phyloP scores from a whole-genome alignment of 2,888 invertebrate genomes.

The Colostygia pectinataria region DNA sequence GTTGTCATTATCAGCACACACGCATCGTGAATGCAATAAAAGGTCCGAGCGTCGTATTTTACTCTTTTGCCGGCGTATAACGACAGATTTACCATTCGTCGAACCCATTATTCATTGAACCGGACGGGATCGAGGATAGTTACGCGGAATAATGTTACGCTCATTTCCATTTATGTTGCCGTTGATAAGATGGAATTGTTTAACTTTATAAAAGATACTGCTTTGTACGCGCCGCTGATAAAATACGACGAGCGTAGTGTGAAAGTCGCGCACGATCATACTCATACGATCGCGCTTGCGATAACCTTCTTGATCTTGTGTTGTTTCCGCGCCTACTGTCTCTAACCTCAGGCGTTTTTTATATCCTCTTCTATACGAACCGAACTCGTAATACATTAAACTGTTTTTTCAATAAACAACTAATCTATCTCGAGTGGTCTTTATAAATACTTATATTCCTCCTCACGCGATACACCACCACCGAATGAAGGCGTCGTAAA shows the following conservation, averaged over 20 bases:
- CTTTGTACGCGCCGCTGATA: slow-evolving; percentile 43
- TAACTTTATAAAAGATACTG: slow-evolving; percentile 47
- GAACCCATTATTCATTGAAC: slow-evolving; percentile 35
- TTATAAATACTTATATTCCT: slow-evolving; percentile 50
- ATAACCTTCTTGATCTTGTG: slow-evolving; percentile 71
- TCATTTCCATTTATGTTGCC: slow-evolving; percentile 32
- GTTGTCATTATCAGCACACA: slow-evolving; percentile 76
- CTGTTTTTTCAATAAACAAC: slow-evolving; percentile 37
- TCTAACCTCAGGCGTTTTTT: slow-evolving; percentile 34
- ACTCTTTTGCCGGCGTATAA: slow-evolving; percentile 52
- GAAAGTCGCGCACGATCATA: slow-evolving; percentile 53
- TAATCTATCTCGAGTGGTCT: slow-evolving; percentile 35
- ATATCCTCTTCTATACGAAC: slow-evolving; percentile 19
- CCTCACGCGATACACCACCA: slow-evolving; percentile 47
- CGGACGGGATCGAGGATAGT: slow-evolving; percentile 36
- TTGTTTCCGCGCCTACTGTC: slow-evolving; percentile 48
- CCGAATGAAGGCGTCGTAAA: slow-evolving; percentile 63
- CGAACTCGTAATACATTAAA: slow-evolving; percentile 9
- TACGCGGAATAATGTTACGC: slow-evolving; percentile 47
- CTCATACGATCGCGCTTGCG: slow-evolving; percentile 43
- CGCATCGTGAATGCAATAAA: slow-evolving; percentile 72
- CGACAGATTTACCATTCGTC: slow-evolving; percentile 56
- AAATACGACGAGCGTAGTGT: slow-evolving; percentile 48
- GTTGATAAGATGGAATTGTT: slow-evolving; percentile 39
- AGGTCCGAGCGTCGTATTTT: slow-evolving; percentile 53